Evolutionary conservation across 1,140 invertebrate species (phyloP).

Genomic region (Magallana ariakensis): DNA sequence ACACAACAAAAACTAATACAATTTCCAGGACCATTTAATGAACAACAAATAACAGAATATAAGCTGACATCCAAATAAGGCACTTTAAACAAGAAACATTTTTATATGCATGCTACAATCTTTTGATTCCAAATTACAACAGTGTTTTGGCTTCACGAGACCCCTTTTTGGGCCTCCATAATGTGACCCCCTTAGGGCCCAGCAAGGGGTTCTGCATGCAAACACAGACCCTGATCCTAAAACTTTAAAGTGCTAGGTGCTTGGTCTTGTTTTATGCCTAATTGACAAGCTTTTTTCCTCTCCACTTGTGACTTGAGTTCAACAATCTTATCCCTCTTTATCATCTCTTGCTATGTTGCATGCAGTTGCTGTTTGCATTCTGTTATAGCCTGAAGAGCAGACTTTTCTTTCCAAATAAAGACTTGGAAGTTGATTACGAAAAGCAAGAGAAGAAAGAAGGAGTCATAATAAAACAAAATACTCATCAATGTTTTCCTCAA

Average conservation of each 20-base stretch:
- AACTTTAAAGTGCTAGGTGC: conserved; percentile 14
- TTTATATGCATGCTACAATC: conserved; percentile 20
- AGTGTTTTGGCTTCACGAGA: conserved; percentile 8
- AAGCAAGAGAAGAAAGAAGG: conserved; percentile 12
- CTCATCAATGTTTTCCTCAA: neutral
- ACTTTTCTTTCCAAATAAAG: neutral
- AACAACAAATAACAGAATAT: conserved; percentile 60
- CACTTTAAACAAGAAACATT: conserved; percentile 26
- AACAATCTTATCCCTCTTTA: neutral
- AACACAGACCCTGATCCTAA: neutral
- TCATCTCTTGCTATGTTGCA: conserved; percentile 1
- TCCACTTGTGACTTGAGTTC: neutral
- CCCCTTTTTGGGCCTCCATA: too few species aligned
- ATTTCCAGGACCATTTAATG: conserved; percentile 61
- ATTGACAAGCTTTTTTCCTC: neutral
- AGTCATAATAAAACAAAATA: neutral
- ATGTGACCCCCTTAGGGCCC: neutral
- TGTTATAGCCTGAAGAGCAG: neutral
- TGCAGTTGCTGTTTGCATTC: neutral
- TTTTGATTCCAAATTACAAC: conserved; percentile 7
- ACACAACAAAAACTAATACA: neutral
- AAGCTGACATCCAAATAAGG: conserved; percentile 35
- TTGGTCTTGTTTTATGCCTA: conserved; percentile 13
- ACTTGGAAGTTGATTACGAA: neutral
- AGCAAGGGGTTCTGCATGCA: conserved; percentile 8